phyloP scores from a whole-genome alignment of 2,113 vertebrate genomes.

The Sterrhoptilus dennistouni region DNA sequence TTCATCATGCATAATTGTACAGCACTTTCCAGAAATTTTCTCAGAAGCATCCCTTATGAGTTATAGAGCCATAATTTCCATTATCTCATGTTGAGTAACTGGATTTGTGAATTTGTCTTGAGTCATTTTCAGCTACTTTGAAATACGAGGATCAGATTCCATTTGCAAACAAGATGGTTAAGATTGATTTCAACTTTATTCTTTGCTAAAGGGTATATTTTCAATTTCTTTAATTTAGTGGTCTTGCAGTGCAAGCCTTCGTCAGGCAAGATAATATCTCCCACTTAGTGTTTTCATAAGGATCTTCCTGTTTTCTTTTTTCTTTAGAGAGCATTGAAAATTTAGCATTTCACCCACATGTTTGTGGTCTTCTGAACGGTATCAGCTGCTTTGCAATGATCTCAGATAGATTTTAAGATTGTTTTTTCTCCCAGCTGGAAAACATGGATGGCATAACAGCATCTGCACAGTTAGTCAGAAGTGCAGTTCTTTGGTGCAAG shows the following conservation, averaged over 20 bases:
- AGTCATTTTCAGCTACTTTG: conserved; percentile 68
- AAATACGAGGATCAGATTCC: conserved; percentile 56
- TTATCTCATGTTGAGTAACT: conserved; percentile 72
- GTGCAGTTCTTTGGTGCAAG: background rate
- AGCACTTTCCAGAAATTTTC: conserved; percentile 69
- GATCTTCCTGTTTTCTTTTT: conserved; percentile 63
- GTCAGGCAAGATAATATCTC: conserved; percentile 58
- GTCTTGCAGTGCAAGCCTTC: conserved; percentile 31
- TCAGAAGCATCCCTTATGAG: conserved; percentile 61
- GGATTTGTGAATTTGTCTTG: conserved; percentile 67
- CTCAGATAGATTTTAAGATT: conserved; percentile 44
- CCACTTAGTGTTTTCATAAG: conserved; percentile 53
- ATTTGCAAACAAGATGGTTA: conserved; percentile 46
- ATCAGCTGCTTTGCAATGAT: conserved; percentile 60
- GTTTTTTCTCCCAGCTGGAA: background rate
- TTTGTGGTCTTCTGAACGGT: conserved; percentile 43
- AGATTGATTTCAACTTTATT: conserved; percentile 45
- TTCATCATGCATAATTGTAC: conserved; percentile 59
- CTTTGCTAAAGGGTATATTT: conserved; percentile 54
- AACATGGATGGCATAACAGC: background rate
- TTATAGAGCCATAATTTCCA: conserved; percentile 63
- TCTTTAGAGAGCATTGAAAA: conserved; percentile 45
- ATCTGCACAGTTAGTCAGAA: background rate
- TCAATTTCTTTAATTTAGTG: conserved; percentile 40
- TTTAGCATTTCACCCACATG: conserved; percentile 42